A percentile compares a stretch with the other conserved stretches of the same genome.
These are phyloP conservation scores for Neofelis nebulosa DNA, from an alignment of 2,113 vertebrate species.

Conservation along the genomic window DNA sequence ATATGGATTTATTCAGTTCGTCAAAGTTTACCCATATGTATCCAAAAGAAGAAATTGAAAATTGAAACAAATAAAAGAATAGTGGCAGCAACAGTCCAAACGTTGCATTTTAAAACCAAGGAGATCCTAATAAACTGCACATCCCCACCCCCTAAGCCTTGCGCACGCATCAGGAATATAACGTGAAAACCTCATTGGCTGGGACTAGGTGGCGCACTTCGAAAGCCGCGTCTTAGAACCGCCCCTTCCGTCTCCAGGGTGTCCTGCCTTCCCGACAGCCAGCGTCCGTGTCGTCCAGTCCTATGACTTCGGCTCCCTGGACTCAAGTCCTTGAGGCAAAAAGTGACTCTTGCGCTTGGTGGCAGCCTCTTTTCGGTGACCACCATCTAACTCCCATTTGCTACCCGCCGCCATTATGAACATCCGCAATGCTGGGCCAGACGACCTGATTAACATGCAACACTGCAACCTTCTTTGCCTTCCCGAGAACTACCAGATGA, in stretches of 20 bases:
- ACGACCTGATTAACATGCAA: slow-evolving; percentile 94
- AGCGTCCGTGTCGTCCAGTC: accelerated
- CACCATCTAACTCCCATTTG: accelerated
- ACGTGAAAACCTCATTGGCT: background rate
- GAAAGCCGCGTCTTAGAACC: background rate
- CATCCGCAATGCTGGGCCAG: slow-evolving; percentile 81
- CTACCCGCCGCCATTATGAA: slow-evolving; percentile 52
- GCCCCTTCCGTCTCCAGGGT: background rate
- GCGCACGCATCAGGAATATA: accelerated
- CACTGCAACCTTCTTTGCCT: slow-evolving; percentile 93
- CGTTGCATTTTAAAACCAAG: accelerated
- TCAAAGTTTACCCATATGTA: background rate
- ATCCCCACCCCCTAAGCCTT: accelerated
- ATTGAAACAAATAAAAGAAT: background rate
- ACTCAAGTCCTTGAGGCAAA: accelerated
- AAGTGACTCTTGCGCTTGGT: accelerated
- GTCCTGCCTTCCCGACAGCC: background rate
- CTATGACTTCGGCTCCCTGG: accelerated
- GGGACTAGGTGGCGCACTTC: background rate
- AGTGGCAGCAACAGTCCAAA: accelerated
- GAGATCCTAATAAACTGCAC: accelerated
- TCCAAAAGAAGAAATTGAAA: background rate
- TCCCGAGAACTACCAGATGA: slow-evolving; percentile 94
- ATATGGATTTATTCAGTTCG: background rate
- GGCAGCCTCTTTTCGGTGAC: accelerated